Base-by-base conservation (phyloP, 2,888 invertebrate species). In the Thera obeliscata region DNA sequence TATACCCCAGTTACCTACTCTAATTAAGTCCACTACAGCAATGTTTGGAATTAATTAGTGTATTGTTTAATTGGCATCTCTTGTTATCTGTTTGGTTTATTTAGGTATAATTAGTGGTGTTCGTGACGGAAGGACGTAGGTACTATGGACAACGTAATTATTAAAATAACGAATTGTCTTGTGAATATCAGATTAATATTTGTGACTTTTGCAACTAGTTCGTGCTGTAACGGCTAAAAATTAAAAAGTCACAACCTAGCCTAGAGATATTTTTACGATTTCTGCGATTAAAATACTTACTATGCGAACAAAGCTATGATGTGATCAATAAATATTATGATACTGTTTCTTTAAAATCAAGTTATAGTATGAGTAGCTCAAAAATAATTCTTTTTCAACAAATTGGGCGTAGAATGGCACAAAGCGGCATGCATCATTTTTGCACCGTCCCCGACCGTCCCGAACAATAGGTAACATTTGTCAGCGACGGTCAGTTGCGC, bases 21-120 rank as follows among this genome's bases (percentile, higher is more conserved):
- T 92, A 93, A 92, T 93, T 93, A 93, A 91, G 91, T 92, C 91
- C 93, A 93, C 89, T 92, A 91, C 90, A 91, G 87, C 91, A 90
- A 90, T 93, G 93, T 93, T 93, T 93, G 93, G 91, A 91, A 93
- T 93, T 93, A 93, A 93, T 93, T 93, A 93, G 91, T 90, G 91
- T 91, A 93, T 93, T 93, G 93, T 93, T 93, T 93, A 93, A 93
- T 93, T 93, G 93, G 92, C 91, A 91, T 93, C 92, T 93, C 92
- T 92, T 93, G 93, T 93, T 93, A 93, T 93, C 91, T 93, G 91
- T 92, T 90, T 87, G 89, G 89, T 89, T 91, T 93, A 93, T 93
- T 93, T 92, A 93, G 69, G 66, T 69, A 91, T 93, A 90, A 93
- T 92, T 93, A 93, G 90, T 85, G 85, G 87, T 89, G 88, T 89